Percentiles rank a stretch among this genome's conserved stretches.
These are phyloP conservation scores for Dreissena polymorpha DNA, from an alignment of 1,140 invertebrate species.

Conservation along the genomic window DNA sequence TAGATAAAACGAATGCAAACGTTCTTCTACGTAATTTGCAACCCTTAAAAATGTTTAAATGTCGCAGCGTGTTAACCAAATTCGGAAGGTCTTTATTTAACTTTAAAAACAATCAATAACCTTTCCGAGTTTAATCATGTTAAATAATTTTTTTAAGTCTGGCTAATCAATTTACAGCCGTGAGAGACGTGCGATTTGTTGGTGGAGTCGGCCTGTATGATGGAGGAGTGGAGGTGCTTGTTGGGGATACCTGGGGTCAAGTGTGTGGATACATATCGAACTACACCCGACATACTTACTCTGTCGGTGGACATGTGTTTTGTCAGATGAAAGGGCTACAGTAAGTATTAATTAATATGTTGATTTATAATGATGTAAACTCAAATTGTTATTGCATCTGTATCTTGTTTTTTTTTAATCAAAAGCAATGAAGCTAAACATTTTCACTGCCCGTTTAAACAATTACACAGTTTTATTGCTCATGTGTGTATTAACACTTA, in stretches of 20 bases:
- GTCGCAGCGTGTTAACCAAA: neutral
- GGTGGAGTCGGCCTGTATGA: slow-evolving; percentile 1
- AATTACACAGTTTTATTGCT: too few relatives aligned
- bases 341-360: too few relatives aligned
- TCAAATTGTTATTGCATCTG: too few relatives aligned
- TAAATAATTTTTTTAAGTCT: neutral
- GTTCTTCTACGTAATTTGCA: neutral
- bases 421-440: too few relatives aligned
- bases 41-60: neutral
- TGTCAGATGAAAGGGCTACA: too few relatives aligned
- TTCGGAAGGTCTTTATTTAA: too few relatives aligned
- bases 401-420: too few relatives aligned
- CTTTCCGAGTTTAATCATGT: neutral
- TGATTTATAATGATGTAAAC: too few relatives aligned
- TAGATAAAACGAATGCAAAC: neutral
- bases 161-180: neutral
- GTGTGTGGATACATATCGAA: neutral
- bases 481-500: too few relatives aligned
- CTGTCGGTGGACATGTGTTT: too few relatives aligned
- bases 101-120: too few relatives aligned
- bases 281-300: neutral
- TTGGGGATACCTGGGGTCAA: neutral
- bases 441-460: too few relatives aligned
- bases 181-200: neutral
- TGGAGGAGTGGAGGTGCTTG: neutral